These are phyloP conservation scores for Dimorphilus gyrociliatus DNA, from an alignment of 2,888 invertebrate species.

Conservation along the genomic window DNA sequence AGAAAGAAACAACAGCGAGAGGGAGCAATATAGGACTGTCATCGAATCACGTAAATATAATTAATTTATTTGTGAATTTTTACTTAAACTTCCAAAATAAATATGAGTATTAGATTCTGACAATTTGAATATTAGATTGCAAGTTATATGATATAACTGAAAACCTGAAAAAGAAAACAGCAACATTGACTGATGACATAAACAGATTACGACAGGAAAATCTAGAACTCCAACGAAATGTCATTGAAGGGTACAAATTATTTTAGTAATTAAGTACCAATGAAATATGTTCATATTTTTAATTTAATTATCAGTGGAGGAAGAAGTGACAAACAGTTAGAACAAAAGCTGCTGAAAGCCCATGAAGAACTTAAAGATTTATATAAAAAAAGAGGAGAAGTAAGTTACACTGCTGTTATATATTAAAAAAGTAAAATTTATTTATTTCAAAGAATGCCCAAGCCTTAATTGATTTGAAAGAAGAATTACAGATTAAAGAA, in stretches of 20 bases:
- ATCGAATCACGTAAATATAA: constrained; percentile 20
- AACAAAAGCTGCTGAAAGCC: constrained; percentile 66
- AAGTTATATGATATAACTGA: constrained; percentile 67
- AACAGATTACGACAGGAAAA: constrained; percentile 52
- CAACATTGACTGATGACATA: constrained; percentile 66
- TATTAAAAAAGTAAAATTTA: constrained; percentile 2
- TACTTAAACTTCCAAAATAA: not conserved
- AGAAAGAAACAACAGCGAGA: constrained; percentile 18
- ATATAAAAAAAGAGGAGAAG: constrained; percentile 69
- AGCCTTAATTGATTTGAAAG: constrained; percentile 74
- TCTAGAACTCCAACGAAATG: constrained; percentile 16
- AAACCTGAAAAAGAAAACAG: constrained; percentile 60
- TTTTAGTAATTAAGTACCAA: no score
- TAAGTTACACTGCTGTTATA: constrained; percentile 9
- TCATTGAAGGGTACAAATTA: constrained; percentile 16
- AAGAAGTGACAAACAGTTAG: constrained; percentile 41
- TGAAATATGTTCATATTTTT: no score
- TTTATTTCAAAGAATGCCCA: constrained; percentile 53
- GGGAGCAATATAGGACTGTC: constrained; percentile 14
- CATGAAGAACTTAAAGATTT: constrained; percentile 83
- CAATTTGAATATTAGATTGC: constrained; percentile 60
- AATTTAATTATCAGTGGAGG: constrained; percentile 14
- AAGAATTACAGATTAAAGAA: constrained; percentile 65
- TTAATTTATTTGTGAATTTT: not conserved
- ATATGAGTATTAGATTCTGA: no score